Conservation (phyloP, 2,113 vertebrate genomes). For the Pelobates fuscus region DNA sequence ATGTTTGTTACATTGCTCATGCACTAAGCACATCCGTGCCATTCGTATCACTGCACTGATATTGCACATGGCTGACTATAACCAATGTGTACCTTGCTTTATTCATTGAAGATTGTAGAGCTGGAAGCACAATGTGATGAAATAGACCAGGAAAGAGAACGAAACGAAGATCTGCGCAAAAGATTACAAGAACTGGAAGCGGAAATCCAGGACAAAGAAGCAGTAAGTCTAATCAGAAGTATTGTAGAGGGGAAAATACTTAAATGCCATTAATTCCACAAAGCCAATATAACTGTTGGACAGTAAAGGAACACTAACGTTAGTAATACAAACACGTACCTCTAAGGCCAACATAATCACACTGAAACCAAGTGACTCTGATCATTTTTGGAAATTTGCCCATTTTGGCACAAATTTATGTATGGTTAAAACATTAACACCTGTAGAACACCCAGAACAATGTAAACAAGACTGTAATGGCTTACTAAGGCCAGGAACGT, state of each 20-base stretch:
- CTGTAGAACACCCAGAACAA: too few relatives aligned
- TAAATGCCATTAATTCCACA: too few relatives aligned
- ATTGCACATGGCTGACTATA: constrained; percentile 8
- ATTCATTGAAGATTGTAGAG: constrained; percentile 76
- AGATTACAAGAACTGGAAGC: constrained; percentile 85
- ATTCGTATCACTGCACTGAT: background rate
- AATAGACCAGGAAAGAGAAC: constrained; percentile 84
- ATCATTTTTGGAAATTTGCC: too few relatives aligned
- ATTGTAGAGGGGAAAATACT: background rate
- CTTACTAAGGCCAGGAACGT: too few relatives aligned
- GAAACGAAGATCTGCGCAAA: constrained; percentile 75
- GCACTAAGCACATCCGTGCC: background rate
- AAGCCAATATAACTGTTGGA: too few relatives aligned
- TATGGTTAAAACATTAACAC: too few relatives aligned
- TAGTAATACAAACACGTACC: too few relatives aligned
- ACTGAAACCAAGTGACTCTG: too few relatives aligned
- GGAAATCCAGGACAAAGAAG: constrained; percentile 87
- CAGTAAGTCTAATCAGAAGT: constrained; percentile 72
- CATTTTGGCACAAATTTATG: too few relatives aligned
- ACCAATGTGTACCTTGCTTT: constrained; percentile 45
- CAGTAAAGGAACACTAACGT: too few relatives aligned
- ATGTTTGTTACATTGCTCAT: background rate
- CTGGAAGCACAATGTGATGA: constrained; percentile 87
- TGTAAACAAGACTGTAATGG: too few relatives aligned
- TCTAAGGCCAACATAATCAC: too few relatives aligned